Percentiles rank a stretch among this genome's conserved stretches.
Conservation (phyloP, 2,888 invertebrate genomes). For the Erebia ligea region DNA sequence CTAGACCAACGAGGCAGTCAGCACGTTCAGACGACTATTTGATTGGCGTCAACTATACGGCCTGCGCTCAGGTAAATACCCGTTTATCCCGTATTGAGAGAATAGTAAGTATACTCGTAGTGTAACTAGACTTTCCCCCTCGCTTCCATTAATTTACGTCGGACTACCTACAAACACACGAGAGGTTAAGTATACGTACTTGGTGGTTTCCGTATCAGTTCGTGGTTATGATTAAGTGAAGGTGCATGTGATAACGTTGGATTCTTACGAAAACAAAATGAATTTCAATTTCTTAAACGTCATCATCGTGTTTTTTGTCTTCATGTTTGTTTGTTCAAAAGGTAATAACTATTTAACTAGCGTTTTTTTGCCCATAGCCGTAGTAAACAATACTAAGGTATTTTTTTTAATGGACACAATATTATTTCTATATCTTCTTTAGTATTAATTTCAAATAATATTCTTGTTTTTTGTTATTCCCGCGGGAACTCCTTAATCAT, state of each 20-base stretch:
- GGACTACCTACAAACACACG: neutral
- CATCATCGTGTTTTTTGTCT: constrained; percentile 16
- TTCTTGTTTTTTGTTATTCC: too few relatives aligned
- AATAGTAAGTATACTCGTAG: neutral
- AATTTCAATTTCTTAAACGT: constrained; percentile 25
- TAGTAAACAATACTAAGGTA: neutral
- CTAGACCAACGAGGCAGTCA: too few relatives aligned
- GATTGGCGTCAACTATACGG: neutral
- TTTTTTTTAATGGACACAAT: too few relatives aligned
- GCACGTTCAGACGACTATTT: too few relatives aligned
- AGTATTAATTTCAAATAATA: too few relatives aligned
- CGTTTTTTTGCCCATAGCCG: too few relatives aligned
- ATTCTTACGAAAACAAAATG: constrained; percentile 23
- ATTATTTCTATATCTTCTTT: too few relatives aligned
- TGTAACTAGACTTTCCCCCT: neutral
- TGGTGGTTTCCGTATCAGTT: constrained; percentile 6
- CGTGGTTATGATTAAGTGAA: constrained; percentile 26
- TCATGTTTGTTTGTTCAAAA: constrained; percentile 25
- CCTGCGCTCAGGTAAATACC: neutral
- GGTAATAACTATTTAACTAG: constrained; percentile 20
- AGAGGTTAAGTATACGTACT: neutral
- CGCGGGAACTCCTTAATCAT: too few relatives aligned
- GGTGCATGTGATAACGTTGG: constrained; percentile 13
- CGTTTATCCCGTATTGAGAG: neutral
- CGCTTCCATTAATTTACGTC: neutral